These are phyloP conservation scores for Melolontha melolontha DNA, from an alignment of 2,888 invertebrate species.

Conservation along the genomic window DNA sequence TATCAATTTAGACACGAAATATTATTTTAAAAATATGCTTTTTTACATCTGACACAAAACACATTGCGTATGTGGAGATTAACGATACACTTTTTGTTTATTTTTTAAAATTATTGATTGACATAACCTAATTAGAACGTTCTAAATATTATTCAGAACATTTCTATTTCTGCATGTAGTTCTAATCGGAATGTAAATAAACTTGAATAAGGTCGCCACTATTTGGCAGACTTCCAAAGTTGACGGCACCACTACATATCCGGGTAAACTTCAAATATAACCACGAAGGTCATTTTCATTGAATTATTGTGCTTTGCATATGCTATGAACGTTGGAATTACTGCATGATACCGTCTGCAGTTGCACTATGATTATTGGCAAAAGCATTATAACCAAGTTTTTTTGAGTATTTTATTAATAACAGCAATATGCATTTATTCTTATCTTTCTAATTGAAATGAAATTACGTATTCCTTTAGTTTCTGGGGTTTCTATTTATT, in stretches of 20 bases:
- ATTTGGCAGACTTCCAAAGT: constrained; percentile 36
- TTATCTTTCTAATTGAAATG: no score
- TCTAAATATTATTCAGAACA: constrained; percentile 30
- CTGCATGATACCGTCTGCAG: no score
- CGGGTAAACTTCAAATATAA: constrained; percentile 35
- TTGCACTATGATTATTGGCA: no score
- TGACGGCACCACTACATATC: constrained; percentile 6
- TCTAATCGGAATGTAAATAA: constrained; percentile 42
- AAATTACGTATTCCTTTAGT: no score
- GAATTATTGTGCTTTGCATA: constrained; percentile 20
- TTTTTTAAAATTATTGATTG: constrained; percentile 17
- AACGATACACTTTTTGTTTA: constrained; percentile 1
- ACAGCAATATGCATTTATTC: no score
- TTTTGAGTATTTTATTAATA: no score
- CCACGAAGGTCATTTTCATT: constrained; percentile 26
- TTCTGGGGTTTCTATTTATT: no score
- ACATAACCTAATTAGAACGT: constrained; percentile 35
- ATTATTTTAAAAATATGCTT: no score
- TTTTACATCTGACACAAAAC: no score
- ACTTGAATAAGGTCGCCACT: constrained; percentile 42
- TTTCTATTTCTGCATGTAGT: constrained; percentile 30
- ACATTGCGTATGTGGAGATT: no score
- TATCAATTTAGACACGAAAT: no score
- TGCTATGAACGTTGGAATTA: background rate
- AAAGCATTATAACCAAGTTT: no score